Percentiles rank a stretch among this genome's conserved stretches.
These are phyloP conservation scores for Zygaena filipendulae DNA, from an alignment of 2,888 invertebrate species.

Conservation along the genomic window DNA sequence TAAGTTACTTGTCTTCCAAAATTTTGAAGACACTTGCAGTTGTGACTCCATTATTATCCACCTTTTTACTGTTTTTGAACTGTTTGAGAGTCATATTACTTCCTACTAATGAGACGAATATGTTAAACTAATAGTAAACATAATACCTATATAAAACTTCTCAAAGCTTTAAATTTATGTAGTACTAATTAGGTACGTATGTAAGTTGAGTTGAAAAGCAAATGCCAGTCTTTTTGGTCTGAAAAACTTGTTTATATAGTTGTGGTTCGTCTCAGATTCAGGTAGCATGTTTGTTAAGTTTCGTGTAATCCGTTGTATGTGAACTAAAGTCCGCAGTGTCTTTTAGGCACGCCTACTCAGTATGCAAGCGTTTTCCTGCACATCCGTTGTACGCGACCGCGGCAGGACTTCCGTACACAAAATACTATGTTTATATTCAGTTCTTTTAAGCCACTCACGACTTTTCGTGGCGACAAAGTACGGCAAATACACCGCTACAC, in stretches of 20 bases:
- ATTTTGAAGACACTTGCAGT: too few species aligned
- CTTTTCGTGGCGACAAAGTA: constrained; percentile 58
- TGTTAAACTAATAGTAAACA: too few species aligned
- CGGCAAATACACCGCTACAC: too few species aligned
- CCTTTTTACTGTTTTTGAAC: too few species aligned
- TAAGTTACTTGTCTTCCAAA: too few species aligned
- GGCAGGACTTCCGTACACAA: constrained; percentile 64
- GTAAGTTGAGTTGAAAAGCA: background rate
- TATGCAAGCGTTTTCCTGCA: constrained; percentile 66
- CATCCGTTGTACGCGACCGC: constrained; percentile 64
- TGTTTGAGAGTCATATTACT: too few species aligned
- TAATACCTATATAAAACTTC: too few species aligned
- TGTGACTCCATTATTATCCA: too few species aligned
- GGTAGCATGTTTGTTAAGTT: constrained; percentile 56
- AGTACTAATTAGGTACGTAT: background rate
- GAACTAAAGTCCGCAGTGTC: constrained; percentile 64
- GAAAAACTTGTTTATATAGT: too few species aligned
- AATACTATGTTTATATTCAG: constrained; percentile 60
- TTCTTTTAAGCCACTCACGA: constrained; percentile 59
- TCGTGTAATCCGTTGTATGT: constrained; percentile 60
- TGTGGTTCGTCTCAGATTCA: constrained; percentile 52
- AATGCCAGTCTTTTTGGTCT: background rate
- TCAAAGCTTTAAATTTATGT: too few species aligned
- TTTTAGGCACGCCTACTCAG: constrained; percentile 67
- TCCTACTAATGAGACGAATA: too few species aligned